phyloP scores from a whole-genome alignment of 2,113 vertebrate species.

The Potamarius usumacintae region DNA sequence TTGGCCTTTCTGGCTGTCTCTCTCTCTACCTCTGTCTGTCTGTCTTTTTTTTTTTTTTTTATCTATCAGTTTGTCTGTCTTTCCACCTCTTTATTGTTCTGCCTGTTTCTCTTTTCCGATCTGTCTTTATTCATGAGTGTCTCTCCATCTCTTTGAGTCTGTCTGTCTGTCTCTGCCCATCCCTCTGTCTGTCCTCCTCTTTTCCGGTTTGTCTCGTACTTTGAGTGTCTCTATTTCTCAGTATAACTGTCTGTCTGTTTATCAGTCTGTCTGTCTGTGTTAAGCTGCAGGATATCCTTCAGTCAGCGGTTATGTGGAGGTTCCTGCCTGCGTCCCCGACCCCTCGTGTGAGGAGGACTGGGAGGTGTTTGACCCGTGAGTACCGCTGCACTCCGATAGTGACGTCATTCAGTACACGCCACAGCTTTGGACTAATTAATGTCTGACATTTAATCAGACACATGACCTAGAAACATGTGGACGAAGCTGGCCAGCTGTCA shows the following conservation, averaged over 20 bases:
- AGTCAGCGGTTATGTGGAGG: conserved; percentile 79
- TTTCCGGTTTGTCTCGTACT: background rate
- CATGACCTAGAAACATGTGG: background rate
- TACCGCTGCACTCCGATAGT: conserved; percentile 44
- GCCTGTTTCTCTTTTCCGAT: no score
- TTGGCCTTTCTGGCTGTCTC: background rate
- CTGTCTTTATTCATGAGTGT: background rate
- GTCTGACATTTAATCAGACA: background rate
- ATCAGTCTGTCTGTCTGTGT: background rate
- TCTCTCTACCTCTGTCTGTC: background rate
- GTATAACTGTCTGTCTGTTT: background rate
- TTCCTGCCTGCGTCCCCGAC: conserved; percentile 70
- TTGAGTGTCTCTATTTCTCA: background rate
- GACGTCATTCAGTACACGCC: background rate
- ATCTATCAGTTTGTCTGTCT: background rate
- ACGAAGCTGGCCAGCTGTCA: background rate
- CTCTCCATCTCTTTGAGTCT: background rate
- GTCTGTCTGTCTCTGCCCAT: background rate
- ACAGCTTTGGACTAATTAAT: background rate
- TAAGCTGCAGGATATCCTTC: conserved; percentile 9
- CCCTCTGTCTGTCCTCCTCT: background rate
- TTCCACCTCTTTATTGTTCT: background rate
- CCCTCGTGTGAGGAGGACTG: conserved; percentile 96
- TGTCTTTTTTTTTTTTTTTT: background rate
- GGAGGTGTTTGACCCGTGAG: conserved; percentile 99